Percentiles rank a stretch among this genome's conserved stretches.
phyloP scores from a whole-genome alignment of 1,140 invertebrate genomes.

The Ooceraea biroi region DNA sequence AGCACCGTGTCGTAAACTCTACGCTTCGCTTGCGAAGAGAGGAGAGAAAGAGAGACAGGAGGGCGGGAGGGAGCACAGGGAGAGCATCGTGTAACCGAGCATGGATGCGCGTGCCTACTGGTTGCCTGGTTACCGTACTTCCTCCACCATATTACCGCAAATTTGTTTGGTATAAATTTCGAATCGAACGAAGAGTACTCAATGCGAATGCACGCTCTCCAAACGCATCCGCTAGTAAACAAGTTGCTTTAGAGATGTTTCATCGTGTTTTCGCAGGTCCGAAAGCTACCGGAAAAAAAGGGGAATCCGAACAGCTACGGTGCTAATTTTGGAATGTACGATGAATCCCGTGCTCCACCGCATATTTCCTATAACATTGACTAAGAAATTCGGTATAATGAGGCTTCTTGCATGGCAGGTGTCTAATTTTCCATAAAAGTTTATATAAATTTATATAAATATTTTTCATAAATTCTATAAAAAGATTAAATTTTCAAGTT shows the following conservation, averaged over 20 bases:
- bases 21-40: conserved; percentile 38
- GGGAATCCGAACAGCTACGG: not conserved
- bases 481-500: not conserved
- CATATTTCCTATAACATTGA: conserved; percentile 1
- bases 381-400: conserved; percentile 16
- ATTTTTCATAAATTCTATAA: too few species aligned
- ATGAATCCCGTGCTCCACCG: not conserved
- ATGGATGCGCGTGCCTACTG: conserved; percentile 54
- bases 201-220: conserved; percentile 27
- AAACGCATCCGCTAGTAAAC: conserved; percentile 14
- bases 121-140: conserved; percentile 68
- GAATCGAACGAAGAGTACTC: conserved; percentile 46
- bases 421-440: not conserved
- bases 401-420: not conserved
- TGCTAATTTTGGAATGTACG: conserved; percentile 25
- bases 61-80: not conserved
- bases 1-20: conserved; percentile 77
- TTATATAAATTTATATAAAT: too few species aligned
- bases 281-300: conserved; percentile 9
- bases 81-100: conserved; percentile 42
- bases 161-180: conserved; percentile 59
- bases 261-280: conserved; percentile 33
- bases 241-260: conserved; percentile 36
- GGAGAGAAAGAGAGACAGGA: not conserved
- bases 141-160: conserved; percentile 47